Evolutionary conservation across 2,888 invertebrate species (phyloP), one percentile per base, ranked within the genome.

Genomic region (Formica aserva): DNA sequence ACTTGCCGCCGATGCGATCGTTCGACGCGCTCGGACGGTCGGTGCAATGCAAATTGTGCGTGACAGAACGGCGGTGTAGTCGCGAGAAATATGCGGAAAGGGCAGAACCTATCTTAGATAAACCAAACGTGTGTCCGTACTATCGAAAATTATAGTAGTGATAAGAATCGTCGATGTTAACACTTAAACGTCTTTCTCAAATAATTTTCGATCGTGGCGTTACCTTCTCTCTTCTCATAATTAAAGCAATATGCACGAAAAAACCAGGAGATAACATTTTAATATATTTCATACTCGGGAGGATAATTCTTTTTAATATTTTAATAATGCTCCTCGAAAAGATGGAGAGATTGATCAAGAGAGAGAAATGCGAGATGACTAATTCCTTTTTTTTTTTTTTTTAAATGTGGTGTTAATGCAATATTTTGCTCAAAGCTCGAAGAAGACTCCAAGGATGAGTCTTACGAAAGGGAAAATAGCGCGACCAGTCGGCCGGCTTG

Each of bases 1-100:
- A 87, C 85, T 87, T 81, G 41, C 41, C 65, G 75, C 75, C 48
- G 52, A 75, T 83, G 82, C 80, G 66, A 86, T 65, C 65, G 52
- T 66, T 60, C 65, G 65, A 65, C 18, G 32, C 67, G 60, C 35
- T 52, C 15, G 48, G 13, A 48, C 32, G 72, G 11, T 45, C 29
- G 63, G 29, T n/a, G 45, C 32, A n/a, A 52, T 15, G 41, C n/a
- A 41, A 81, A 72, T 65, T 57, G 75, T 86, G 63, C 52, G 26
- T 45, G 76, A 26, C 38, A 13, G 26, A 41, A 55, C 29, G 69
- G 13, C 45, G 45, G 26, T 32, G 26, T 18, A 45, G 57, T 69
- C 52, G 52, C 32, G 55, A 52, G 77, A 52, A 13, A 13, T 13
- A 5, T 8, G 35, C 48, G 13, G 48, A 38, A 35, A 65, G 26